phyloP scores from a whole-genome alignment of 2,113 vertebrate species.

The Boulengeromyrus knoepffleri region DNA sequence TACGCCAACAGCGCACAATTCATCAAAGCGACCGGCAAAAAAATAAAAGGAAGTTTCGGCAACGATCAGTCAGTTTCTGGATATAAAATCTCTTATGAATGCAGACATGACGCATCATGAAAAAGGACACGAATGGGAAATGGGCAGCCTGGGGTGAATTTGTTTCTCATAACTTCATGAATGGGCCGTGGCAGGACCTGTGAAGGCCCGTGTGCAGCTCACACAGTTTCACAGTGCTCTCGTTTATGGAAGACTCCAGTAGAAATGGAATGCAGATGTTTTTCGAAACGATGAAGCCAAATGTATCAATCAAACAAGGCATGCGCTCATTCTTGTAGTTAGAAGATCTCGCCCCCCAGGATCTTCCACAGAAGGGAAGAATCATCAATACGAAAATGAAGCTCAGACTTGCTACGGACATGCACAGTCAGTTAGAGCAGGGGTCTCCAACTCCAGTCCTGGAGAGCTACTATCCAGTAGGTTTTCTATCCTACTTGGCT shows the following conservation, averaged over 20 bases:
- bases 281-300: not conserved
- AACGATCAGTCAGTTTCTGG: conserved; percentile 47
- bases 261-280: not conserved
- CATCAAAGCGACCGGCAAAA: conserved; percentile 34
- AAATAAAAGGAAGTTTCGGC: conserved; percentile 29
- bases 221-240: not conserved
- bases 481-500: no score
- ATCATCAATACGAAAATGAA: not conserved
- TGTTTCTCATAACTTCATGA: not conserved
- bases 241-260: not conserved
- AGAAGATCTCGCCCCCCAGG: not conserved
- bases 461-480: no score
- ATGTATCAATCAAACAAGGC: not conserved
- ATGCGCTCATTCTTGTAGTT: not conserved
- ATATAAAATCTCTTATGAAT: conserved; percentile 39
- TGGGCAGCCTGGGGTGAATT: not conserved
- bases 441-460: no score
- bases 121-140: conserved; percentile 9
- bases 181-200: not conserved
- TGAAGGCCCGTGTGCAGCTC: not conserved
- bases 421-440: not conserved
- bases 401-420: not conserved
- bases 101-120: conserved; percentile 48
- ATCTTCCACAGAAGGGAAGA: not conserved
- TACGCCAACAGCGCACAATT: conserved; percentile 25